These are phyloP conservation scores for Laothoe populi DNA, from an alignment of 2,888 invertebrate genomes.

Conservation along the genomic window DNA sequence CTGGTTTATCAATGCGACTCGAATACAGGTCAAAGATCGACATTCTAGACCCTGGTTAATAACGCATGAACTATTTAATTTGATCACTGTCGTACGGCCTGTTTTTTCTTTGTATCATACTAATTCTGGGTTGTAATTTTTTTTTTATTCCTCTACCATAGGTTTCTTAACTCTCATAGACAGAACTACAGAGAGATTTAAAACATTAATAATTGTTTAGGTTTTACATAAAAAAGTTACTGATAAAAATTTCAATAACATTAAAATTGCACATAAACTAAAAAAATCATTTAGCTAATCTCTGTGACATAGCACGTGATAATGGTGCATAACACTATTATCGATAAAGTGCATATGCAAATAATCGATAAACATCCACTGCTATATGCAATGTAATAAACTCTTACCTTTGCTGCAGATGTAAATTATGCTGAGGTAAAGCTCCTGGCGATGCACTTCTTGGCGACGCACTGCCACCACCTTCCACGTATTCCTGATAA, in stretches of 20 bases:
- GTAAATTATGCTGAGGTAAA: conserved; percentile 75
- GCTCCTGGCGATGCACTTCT: conserved; percentile 77
- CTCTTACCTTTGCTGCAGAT: conserved; percentile 74
- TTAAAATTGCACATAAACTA: too few relatives aligned
- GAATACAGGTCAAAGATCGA: conserved; percentile 15
- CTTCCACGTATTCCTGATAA: conserved; percentile 75
- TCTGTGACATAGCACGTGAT: too few relatives aligned
- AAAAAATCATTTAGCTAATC: too few relatives aligned
- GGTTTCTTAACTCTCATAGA: too few relatives aligned
- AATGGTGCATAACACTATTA: too few relatives aligned
- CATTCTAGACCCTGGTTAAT: not conserved
- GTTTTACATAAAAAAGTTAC: too few relatives aligned
- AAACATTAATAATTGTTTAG: too few relatives aligned
- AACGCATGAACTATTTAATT: not conserved
- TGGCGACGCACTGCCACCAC: conserved; percentile 78
- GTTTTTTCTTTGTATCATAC: not conserved
- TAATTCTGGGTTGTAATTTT: not conserved
- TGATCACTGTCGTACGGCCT: not conserved
- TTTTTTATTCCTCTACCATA: too few relatives aligned
- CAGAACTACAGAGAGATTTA: too few relatives aligned
- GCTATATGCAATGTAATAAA: not conserved
- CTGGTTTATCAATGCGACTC: not conserved
- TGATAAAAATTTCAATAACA: too few relatives aligned
- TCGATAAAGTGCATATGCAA: too few relatives aligned
- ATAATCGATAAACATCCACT: not conserved